These are phyloP conservation scores for Synergus itoensis DNA, from an alignment of 2,888 invertebrate genomes.

Conservation along the genomic window DNA sequence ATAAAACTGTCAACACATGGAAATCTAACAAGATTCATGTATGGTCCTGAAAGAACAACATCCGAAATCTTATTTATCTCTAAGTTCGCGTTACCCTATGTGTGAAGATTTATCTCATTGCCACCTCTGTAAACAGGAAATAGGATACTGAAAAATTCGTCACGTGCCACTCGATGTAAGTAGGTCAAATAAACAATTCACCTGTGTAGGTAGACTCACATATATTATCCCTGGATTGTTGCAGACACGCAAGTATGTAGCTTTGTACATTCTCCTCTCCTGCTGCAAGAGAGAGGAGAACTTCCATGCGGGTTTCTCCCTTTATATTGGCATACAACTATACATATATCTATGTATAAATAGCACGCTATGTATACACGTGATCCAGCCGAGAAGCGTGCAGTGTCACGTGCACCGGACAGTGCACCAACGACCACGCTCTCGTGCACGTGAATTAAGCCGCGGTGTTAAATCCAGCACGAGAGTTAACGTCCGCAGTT, in stretches of 20 bases:
- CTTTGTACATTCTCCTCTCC: slow-evolving; percentile 56
- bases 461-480: slow-evolving; percentile 53
- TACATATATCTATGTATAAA: slow-evolving; percentile 50
- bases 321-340: slow-evolving; percentile 11
- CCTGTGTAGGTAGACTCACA: slow-evolving; percentile 44
- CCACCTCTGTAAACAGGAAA: slow-evolving; percentile 19
- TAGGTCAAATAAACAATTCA: slow-evolving; percentile 53
- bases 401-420: slow-evolving; percentile 71
- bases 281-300: slow-evolving; percentile 23
- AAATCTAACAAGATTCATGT: slow-evolving; percentile 2
- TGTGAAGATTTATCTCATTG: slow-evolving; percentile 40
- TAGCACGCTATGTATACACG: slow-evolving; percentile 62
- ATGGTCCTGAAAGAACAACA: neutral
- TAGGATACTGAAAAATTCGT: slow-evolving; percentile 43
- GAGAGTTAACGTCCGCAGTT: slow-evolving; percentile 48
- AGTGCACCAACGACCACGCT: slow-evolving; percentile 68
- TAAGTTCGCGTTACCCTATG: neutral
- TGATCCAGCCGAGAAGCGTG: slow-evolving; percentile 63
- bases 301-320: slow-evolving; percentile 39
- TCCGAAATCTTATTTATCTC: neutral
- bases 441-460: slow-evolving; percentile 71
- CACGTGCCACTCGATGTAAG: slow-evolving; percentile 43
- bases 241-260: slow-evolving; percentile 47
- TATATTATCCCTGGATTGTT: slow-evolving; percentile 40
- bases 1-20: slow-evolving; percentile 1